Base-by-base conservation (phyloP, 2,888 invertebrate genomes). In the Ormyrus nitidulus region DNA sequence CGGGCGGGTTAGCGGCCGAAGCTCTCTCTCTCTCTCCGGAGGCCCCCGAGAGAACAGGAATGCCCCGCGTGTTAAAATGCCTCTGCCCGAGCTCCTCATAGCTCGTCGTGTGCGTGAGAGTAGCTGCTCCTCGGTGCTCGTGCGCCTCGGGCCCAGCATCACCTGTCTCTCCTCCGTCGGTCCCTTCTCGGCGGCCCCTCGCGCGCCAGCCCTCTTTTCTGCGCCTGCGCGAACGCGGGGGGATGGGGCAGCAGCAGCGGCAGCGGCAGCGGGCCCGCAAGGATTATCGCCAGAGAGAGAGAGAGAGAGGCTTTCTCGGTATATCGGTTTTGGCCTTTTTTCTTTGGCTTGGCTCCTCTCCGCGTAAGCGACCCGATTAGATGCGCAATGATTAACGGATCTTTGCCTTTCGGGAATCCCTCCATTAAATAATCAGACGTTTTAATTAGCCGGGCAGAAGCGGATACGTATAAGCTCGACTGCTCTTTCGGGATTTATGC, bases 41-140 rank as follows among this genome's bases (percentile, higher is more conserved):
- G 86, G 86, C 86, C 86, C 86, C 34, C 88, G 19, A 19, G 87
- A 72, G 72, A 77, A 88, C 87, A 89, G 88, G 89, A 89, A 90
- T 90, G 89, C 89, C 86, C 88, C 88, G 88, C 88, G 88, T 87
- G 89, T 89, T 90, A 89, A 90, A 89, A 90, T 89, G 86, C 89
- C 87, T 87, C 83, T 84, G 85, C 86, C 84, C 80, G 82, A 51
- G 19, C 34, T 34, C 34, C 34, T 34, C 34, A 4, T 74, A 77
- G 54, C 59, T 49, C 59, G 64, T 71, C 0, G 74, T 74, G 82
- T 70, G 72, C 66, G 68, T 68, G 71, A 64, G 77, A 80, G 70
- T 73, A 74, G 46, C 46, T 10, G 72, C 34, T 58, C 54, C 58
- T 46, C 48, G 72, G 53, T 46, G 58, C 48, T 56, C 51, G 49